Evolutionary conservation across 2,797 vertebrate genomes (phyloP).

Genomic region (Lepilemur ruficaudatus): DNA sequence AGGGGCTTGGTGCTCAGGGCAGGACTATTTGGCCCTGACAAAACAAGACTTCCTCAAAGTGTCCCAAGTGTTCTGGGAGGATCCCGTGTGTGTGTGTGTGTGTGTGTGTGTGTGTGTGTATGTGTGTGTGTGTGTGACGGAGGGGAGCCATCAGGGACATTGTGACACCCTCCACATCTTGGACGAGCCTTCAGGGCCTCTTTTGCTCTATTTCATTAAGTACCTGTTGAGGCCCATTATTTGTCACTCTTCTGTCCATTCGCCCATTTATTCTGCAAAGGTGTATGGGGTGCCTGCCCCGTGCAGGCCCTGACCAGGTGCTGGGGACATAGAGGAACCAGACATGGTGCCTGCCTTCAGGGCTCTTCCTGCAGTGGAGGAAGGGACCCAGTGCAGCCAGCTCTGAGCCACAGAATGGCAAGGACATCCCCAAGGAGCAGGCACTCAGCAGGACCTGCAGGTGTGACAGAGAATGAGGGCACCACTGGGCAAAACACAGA

Average conservation of each 20-base stretch:
- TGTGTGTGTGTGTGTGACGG: neutral
- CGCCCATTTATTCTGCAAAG: neutral
- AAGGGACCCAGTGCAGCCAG: neutral
- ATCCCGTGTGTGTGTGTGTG: neutral
- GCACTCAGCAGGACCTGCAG: neutral
- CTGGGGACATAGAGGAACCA: neutral
- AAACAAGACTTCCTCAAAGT: neutral
- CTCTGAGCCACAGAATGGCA: neutral
- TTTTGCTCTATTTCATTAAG: neutral
- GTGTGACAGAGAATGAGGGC: neutral
- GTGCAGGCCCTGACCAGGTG: neutral
- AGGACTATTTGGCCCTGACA: neutral
- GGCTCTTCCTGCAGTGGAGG: neutral
- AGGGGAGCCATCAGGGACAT: neutral
- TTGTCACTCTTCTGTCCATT: neutral
- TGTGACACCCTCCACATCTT: neutral
- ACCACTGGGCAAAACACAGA: neutral
- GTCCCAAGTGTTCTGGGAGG: neutral
- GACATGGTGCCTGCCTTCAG: neutral
- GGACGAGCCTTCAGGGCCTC: neutral
- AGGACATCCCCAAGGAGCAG: neutral
- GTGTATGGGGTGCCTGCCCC: rapidly evolving
- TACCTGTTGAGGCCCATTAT: neutral
- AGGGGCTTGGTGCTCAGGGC: neutral
- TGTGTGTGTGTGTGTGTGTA: neutral